A percentile compares a stretch with the other conserved stretches of the same genome.
phyloP scores from a whole-genome alignment of 35 echinoderm and acorn worm species.

The Holothuria glaberrima region DNA sequence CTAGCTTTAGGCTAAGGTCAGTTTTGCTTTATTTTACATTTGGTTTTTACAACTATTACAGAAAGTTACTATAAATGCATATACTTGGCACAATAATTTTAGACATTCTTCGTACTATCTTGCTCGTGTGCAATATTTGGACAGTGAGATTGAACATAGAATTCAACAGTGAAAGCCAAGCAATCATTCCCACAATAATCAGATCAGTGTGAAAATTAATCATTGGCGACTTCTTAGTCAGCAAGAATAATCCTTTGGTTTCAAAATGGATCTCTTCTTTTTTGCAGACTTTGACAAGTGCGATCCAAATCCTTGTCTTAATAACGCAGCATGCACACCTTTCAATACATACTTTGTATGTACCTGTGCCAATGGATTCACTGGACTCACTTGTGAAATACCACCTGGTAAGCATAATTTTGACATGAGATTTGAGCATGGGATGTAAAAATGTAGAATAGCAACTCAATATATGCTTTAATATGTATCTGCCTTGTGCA shows the following conservation, averaged over 20 bases:
- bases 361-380: constrained; percentile 30
- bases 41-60: too few relatives aligned
- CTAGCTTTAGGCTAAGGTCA: too few relatives aligned
- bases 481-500: too few relatives aligned
- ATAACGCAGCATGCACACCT: constrained; percentile 33
- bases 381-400: constrained; percentile 47
- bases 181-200: background rate
- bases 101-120: too few relatives aligned
- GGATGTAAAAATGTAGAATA: too few relatives aligned
- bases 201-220: too few relatives aligned
- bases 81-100: too few relatives aligned
- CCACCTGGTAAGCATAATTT: constrained; percentile 36
- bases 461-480: too few relatives aligned
- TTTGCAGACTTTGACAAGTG: constrained; percentile 4
- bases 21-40: too few relatives aligned
- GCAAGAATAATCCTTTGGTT: background rate
- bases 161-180: background rate
- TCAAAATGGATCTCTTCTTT: background rate
- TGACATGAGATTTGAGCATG: background rate
- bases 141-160: background rate
- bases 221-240: background rate
- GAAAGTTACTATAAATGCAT: too few relatives aligned
- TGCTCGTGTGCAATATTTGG: too few relatives aligned
- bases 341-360: constrained; percentile 57
- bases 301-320: constrained; percentile 21